phyloP scores from a whole-genome alignment of 2,888 invertebrate species.

The Lymantria dispar region DNA sequence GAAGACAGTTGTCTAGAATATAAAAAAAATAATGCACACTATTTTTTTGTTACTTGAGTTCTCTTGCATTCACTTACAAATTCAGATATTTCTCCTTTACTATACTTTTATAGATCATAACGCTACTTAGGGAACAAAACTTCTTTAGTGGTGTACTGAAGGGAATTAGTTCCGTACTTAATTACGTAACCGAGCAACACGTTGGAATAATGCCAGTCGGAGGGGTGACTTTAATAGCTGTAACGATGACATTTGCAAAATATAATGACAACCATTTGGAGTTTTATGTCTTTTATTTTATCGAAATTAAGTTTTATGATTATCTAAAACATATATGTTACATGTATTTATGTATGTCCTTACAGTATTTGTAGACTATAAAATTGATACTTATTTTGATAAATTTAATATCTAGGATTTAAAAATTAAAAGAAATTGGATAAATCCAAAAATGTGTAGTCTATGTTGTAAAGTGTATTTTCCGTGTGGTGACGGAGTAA shows the following conservation, averaged over 20 bases:
- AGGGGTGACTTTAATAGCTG: constrained; percentile 28
- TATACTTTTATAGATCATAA: background rate
- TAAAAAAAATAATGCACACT: background rate
- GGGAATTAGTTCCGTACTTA: constrained; percentile 31
- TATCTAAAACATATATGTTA: background rate
- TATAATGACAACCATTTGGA: constrained; percentile 4
- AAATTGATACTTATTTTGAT: too few relatives aligned
- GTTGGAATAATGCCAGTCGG: constrained; percentile 35
- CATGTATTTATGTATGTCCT: too few relatives aligned
- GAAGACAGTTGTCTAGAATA: background rate
- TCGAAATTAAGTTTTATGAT: background rate
- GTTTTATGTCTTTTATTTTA: background rate
- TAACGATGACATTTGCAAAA: constrained; percentile 31
- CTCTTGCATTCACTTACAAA: background rate
- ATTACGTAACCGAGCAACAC: constrained; percentile 34
- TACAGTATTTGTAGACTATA: too few relatives aligned
- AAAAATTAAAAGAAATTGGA: too few relatives aligned
- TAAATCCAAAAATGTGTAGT: too few relatives aligned
- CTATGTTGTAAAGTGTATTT: too few relatives aligned
- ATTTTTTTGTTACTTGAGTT: background rate
- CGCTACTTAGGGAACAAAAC: background rate
- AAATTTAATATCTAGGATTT: too few relatives aligned
- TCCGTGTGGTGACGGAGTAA: too few relatives aligned
- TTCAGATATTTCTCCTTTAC: background rate
- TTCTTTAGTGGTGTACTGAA: constrained; percentile 15